Percentiles rank a stretch among this genome's conserved stretches.
Conservation (phyloP, 2,797 vertebrate species). For the Rhadinocentrus ornatus region DNA sequence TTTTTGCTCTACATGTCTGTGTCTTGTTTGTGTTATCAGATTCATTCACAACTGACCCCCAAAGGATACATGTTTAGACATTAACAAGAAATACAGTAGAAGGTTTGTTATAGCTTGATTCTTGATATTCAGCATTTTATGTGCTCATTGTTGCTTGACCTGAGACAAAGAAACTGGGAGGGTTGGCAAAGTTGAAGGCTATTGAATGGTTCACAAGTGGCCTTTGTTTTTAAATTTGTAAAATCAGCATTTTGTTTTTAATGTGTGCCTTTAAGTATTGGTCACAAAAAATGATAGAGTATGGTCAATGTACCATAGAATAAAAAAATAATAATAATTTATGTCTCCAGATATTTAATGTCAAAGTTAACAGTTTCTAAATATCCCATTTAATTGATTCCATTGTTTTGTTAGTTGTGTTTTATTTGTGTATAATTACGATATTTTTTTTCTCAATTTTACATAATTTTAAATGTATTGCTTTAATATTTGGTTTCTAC, state of each 20-base stretch:
- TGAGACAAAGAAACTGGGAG: constrained; percentile 25
- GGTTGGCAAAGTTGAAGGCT: constrained; percentile 25
- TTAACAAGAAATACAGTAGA: not conserved
- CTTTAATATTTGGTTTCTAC: constrained; percentile 56
- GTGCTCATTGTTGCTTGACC: constrained; percentile 22
- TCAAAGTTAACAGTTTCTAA: constrained; percentile 14
- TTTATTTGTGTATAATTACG: constrained; percentile 31
- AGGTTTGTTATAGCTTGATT: not conserved
- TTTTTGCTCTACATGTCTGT: not conserved
- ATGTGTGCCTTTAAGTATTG: constrained; percentile 41
- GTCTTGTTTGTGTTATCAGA: not conserved
- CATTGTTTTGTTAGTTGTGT: constrained; percentile 36
- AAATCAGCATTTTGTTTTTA: constrained; percentile 25
- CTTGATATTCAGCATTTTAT: constrained; percentile 17
- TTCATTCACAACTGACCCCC: not conserved
- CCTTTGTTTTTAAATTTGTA: constrained; percentile 23
- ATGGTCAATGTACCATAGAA: constrained; percentile 18
- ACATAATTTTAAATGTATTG: constrained; percentile 28
- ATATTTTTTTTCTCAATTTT: constrained; percentile 34
- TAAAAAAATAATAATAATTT: not conserved
- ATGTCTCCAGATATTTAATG: constrained; percentile 11
- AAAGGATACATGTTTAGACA: not conserved
- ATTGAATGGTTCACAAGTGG: constrained; percentile 23
- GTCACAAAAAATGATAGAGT: constrained; percentile 25
- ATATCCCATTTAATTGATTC: constrained; percentile 14